A percentile compares a stretch with the other conserved stretches of the same genome.
Evolutionary conservation across 1,140 invertebrate genomes (phyloP).

Genomic region (Cydia splendana): DNA sequence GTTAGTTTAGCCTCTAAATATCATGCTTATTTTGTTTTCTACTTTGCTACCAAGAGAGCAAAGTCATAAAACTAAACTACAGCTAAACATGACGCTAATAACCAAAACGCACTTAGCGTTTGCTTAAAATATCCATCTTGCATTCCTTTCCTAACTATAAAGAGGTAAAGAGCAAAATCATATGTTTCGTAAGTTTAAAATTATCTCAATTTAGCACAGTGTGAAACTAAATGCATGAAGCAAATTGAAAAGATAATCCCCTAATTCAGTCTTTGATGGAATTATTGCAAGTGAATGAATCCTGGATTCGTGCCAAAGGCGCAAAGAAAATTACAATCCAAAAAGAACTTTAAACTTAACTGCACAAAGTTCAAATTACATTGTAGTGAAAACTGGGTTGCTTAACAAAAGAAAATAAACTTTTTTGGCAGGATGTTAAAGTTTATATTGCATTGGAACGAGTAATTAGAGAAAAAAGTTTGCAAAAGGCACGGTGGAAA

Average conservation of each 20-base stretch:
- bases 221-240: not conserved
- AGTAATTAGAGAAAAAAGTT: slow-evolving; percentile 7
- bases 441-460: not conserved
- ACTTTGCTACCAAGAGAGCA: no score
- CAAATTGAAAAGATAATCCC: slow-evolving; percentile 16
- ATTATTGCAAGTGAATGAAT: slow-evolving; percentile 9
- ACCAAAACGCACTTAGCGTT: not conserved
- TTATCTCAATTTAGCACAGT: not conserved
- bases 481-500: not conserved
- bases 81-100: not conserved
- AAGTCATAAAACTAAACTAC: no score
- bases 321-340: not conserved
- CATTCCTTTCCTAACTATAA: not conserved
- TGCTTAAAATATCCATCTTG: not conserved
- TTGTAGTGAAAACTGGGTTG: not conserved
- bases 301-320: not conserved
- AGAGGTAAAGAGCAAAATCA: not conserved
- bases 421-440: slow-evolving; percentile 19
- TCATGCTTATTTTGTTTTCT: no score
- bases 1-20: no score
- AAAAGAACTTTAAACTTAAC: not conserved
- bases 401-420: slow-evolving; percentile 11
- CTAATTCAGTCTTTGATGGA: slow-evolving; percentile 16
- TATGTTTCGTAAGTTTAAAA: not conserved
- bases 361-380: not conserved